Conservation (phyloP, 2,113 vertebrate species). For the Bujurquina vittata region DNA sequence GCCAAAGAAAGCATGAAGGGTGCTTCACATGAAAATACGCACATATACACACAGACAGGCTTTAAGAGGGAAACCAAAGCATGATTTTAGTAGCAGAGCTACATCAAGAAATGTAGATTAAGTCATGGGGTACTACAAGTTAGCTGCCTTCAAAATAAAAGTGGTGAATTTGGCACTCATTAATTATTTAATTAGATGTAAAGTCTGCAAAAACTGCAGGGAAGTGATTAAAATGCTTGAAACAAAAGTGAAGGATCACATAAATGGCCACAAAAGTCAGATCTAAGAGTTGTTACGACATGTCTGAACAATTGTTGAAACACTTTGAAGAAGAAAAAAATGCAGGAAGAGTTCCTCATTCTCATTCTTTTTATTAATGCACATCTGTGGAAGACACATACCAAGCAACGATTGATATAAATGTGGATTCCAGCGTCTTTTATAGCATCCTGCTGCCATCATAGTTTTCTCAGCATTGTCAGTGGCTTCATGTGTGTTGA, state of each 20-base stretch:
- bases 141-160: conserved; percentile 54
- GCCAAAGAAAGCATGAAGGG: conserved; percentile 26
- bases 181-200: not conserved
- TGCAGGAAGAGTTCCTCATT: too few species aligned
- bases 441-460: not conserved
- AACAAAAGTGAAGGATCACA: not conserved
- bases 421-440: not conserved
- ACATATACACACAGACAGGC: not conserved
- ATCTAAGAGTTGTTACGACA: too few species aligned
- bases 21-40: conserved; percentile 33
- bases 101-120: not conserved
- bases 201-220: not conserved
- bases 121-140: not conserved
- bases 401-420: not conserved
- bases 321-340: too few species aligned
- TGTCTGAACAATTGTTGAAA: too few species aligned
- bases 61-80: conserved; percentile 18
- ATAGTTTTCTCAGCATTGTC: not conserved
- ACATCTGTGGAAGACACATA: not conserved
- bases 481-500: not conserved
- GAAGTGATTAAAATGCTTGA: not conserved
- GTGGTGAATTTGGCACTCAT: not conserved
- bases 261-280: too few species aligned
- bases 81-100: conserved; percentile 7
- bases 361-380: not conserved